Percentiles rank a stretch among this genome's conserved stretches.
Conservation (phyloP, 2,888 invertebrate species). For the Nephrocerus scutellatus region DNA sequence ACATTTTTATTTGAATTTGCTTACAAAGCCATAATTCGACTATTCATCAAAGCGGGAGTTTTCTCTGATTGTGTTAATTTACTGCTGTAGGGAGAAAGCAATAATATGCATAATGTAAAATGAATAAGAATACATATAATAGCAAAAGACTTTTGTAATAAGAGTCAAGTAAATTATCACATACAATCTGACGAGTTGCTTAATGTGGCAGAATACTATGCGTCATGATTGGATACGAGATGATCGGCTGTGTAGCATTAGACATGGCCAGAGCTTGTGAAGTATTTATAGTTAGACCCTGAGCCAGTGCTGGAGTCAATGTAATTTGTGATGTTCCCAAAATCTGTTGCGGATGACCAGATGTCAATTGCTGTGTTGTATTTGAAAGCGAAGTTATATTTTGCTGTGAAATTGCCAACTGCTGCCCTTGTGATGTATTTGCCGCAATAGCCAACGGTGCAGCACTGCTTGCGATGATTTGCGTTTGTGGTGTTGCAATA, state of each 20-base stretch:
- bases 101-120: no score
- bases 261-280: slow-evolving; percentile 55
- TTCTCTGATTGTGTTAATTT: no score
- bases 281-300: slow-evolving; percentile 46
- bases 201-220: slow-evolving; percentile 48
- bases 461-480: slow-evolving; percentile 25
- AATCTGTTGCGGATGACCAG: slow-evolving; percentile 28
- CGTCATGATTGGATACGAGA: slow-evolving; percentile 62
- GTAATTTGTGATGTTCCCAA: slow-evolving; percentile 32
- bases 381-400: slow-evolving; percentile 26
- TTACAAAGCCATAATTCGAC: no score
- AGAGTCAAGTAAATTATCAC: no score
- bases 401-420: slow-evolving; percentile 27
- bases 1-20: no score
- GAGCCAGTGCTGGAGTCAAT: slow-evolving; percentile 26
- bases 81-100: no score
- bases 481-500: slow-evolving; percentile 49
- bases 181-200: background rate
- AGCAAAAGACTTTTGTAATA: no score
- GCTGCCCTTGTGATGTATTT: slow-evolving; percentile 28
- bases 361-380: slow-evolving; percentile 21
- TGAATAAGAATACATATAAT: no score
- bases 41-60: no score
- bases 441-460: slow-evolving; percentile 26
- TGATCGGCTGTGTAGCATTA: slow-evolving; percentile 55